Conservation (phyloP, 2,888 invertebrate species). For the Dromius quadrimaculatus region DNA sequence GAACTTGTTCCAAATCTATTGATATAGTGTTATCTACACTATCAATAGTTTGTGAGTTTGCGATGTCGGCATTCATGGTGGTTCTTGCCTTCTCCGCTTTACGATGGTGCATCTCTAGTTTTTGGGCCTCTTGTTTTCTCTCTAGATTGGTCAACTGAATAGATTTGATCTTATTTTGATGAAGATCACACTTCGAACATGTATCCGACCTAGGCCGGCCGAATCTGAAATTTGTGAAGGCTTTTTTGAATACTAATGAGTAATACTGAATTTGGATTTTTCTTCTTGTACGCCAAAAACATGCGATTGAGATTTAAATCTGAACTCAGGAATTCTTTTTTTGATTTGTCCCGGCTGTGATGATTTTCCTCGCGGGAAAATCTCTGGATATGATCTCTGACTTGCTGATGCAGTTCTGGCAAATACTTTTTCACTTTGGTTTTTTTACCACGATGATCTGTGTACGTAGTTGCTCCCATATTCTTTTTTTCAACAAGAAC, state of each 20-base stretch:
- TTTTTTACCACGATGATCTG: constrained; percentile 2
- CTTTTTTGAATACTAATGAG: constrained; percentile 31
- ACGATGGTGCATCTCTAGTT: constrained; percentile 31
- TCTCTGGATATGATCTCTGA: constrained; percentile 31
- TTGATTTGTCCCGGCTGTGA: constrained; percentile 43
- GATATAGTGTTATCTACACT: constrained; percentile 53
- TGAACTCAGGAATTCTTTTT: constrained; percentile 48
- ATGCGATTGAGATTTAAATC: constrained; percentile 49
- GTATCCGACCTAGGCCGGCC: constrained; percentile 44
- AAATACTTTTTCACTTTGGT: neutral
- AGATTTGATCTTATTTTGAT: constrained; percentile 35
- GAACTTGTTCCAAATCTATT: constrained; percentile 58
- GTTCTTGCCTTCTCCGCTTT: constrained; percentile 51
- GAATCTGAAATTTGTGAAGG: constrained; percentile 49
- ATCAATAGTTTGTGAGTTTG: constrained; percentile 55
- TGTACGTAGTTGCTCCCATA: neutral
- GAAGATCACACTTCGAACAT: constrained; percentile 47
- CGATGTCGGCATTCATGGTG: constrained; percentile 50
- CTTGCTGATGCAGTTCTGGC: neutral
- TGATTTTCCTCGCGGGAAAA: constrained; percentile 49
- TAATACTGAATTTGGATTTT: constrained; percentile 46
- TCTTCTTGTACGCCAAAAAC: constrained; percentile 6
- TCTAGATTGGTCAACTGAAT: constrained; percentile 24
- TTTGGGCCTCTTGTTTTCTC: constrained; percentile 11
- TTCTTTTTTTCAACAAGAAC: constrained; percentile 9